Base-by-base conservation (phyloP, 2,113 vertebrate genomes). In the Trogon melanurus region DNA sequence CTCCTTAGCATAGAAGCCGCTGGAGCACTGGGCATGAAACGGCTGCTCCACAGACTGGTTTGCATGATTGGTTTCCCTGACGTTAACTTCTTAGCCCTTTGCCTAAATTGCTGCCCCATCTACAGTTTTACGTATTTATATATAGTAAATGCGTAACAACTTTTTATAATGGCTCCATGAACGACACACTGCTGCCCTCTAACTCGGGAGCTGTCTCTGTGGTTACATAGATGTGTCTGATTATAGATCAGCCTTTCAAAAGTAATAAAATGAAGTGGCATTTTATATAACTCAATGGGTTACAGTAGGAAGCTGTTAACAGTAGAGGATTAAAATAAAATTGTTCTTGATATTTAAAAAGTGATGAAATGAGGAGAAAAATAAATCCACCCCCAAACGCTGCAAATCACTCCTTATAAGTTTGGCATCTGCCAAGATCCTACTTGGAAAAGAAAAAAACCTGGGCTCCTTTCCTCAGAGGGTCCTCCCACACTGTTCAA, bases 241-340 rank as follows among this genome's bases (percentile, higher is more conserved):
- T 93, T 95, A 92, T 92, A 93, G 89, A 88, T 84, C 80, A 92
- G 83, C 38, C 78, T 95, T 91, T 95, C 61, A 84, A 75, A 95
- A 91, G 93, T 26, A 91, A 89, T 78, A 75, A 91, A 96, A 84
- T 51, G 32, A 85, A 95, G 61, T 89, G 84, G 48, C 86, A 85
- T 81, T 96, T 97, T 97, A 96, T 79, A 66, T 97, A 97, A 97
- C 91, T 95, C 89, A 86, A 79, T 89, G 89, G 84, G 84, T 93
- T 95, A 95, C 94, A 93, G 94, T 93, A 96, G 94, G 94, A 96
- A 97, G 85, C 82, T 94, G 95, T 74, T 96, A 96, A 92, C 69
- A 88, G 93, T 81, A 95, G 65, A 91, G 26, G 90, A 86, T 73
- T 91, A 96, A 94, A 96, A 96, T 96, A 95, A 96, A 96, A 95